Base-by-base conservation (phyloP, 1,140 invertebrate genomes). In the Dryas iulia region DNA sequence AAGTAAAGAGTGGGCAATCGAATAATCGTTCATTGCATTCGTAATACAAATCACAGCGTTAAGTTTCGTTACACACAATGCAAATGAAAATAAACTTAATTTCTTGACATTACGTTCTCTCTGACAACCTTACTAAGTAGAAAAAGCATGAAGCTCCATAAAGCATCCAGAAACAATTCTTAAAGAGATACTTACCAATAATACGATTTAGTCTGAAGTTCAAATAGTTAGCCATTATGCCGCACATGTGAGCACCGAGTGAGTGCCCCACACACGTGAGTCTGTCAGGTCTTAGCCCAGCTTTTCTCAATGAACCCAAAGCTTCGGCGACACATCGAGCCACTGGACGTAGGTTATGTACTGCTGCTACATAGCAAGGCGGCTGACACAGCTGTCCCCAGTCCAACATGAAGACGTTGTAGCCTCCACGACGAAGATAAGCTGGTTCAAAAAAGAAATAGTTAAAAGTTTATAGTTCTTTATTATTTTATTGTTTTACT, bases 241-340 rank as follows among this genome's bases (percentile, higher is more conserved):
- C 95, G 69, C 95, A 96, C n/a, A 95, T 79, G 75, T 96, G 95
- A 0, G 95, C 95, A 70, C 95, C 95, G 11, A 96, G 89, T 0
- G 95, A 96, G 82, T 96, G 95, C 0, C 96, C 96, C 1, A 96
- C 94, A 81, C 96, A 96, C 0, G 94, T 95, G 7, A 95, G 94
- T 10, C 88, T 82, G 12, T 93, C 86, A 0, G 95, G 93, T 12
- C 92, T 87, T 25, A 96, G 82, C 0, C 96, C 96, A 1, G 93
- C 90, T 25, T 90, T 86, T 8, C 95, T 89, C 18, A 97, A 86
- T 2, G 89, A 92, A 0, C 93, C 94, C 4, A 96, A 68, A 3
- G 94, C 91, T 10, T 93, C 89, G 0, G 94, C 95, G 0, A 94
- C 90, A 73, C 95, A 96, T 35, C 92, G 92, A 0, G 95, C 95